phyloP scores from a whole-genome alignment of 1,140 invertebrate species.

The Doryteuthis pealeii region DNA sequence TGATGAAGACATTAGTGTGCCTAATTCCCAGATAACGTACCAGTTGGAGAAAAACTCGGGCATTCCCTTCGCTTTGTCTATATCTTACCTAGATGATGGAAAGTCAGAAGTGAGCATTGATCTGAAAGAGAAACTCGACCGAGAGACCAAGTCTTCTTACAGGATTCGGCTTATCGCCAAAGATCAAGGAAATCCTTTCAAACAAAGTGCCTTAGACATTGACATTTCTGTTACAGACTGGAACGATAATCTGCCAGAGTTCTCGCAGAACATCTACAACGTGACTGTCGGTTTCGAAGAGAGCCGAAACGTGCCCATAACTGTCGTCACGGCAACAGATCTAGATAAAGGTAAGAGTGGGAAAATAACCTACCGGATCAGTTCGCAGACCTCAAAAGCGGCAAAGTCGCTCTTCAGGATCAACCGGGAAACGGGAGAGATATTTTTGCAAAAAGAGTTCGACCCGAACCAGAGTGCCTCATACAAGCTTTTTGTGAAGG shows the following conservation, averaged over 20 bases:
- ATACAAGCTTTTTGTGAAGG: slow-evolving; percentile 35
- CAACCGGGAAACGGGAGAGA: slow-evolving; percentile 61
- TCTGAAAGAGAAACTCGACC: slow-evolving; percentile 67
- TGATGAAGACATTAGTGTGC: slow-evolving; percentile 67
- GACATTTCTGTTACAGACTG: slow-evolving; percentile 37
- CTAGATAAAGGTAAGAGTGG: slow-evolving; percentile 45
- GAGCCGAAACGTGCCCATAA: slow-evolving; percentile 26
- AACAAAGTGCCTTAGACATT: slow-evolving; percentile 75
- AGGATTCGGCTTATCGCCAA: slow-evolving; percentile 82
- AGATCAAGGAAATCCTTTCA: slow-evolving; percentile 79
- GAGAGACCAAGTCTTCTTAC: slow-evolving; percentile 88
- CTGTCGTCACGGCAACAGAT: slow-evolving; percentile 37
- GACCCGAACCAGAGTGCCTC: slow-evolving; percentile 27
- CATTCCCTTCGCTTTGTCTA: slow-evolving; percentile 36
- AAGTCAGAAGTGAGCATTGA: slow-evolving; percentile 41
- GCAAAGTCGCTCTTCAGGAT: slow-evolving; percentile 80
- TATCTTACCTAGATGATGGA: slow-evolving; percentile 39
- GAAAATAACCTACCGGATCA: slow-evolving; percentile 68
- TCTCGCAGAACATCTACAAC: slow-evolving; percentile 60
- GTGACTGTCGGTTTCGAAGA: slow-evolving; percentile 32
- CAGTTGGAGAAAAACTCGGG: slow-evolving; percentile 43
- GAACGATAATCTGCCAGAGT: slow-evolving; percentile 69
- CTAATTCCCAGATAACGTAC: slow-evolving; percentile 48
- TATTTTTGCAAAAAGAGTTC: slow-evolving; percentile 26
- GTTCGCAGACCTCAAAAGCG: slow-evolving; percentile 84